Conservation (phyloP, 2,797 vertebrate species). For the Acridotheres tristis region DNA sequence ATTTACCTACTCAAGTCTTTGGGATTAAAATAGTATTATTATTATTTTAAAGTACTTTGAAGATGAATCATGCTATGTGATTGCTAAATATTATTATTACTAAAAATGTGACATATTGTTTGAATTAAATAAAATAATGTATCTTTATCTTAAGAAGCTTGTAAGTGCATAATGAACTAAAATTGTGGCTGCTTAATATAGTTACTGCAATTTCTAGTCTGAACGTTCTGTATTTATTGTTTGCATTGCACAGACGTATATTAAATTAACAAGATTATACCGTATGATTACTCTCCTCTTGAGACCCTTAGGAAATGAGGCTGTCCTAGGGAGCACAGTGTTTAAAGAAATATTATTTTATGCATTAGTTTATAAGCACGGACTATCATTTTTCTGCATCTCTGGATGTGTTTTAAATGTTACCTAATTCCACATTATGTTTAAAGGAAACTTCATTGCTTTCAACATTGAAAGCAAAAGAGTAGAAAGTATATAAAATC, state of each 20-base stretch:
- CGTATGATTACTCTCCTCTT: conserved; percentile 41
- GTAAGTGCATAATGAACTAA: conserved; percentile 4
- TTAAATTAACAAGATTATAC: conserved; percentile 62
- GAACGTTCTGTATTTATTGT: conserved; percentile 54
- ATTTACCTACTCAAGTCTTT: neutral
- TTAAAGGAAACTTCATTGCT: conserved; percentile 26
- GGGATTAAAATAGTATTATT: conserved; percentile 18
- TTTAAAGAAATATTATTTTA: conserved; percentile 54
- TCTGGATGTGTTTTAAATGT: conserved; percentile 23
- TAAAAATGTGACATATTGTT: conserved; percentile 37
- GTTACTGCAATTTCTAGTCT: conserved; percentile 44
- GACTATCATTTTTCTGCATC: neutral
- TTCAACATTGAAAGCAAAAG: neutral
- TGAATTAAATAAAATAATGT: conserved; percentile 39
- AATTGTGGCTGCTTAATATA: conserved; percentile 48
- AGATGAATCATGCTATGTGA: conserved; percentile 2
- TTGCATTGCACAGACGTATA: conserved; percentile 39
- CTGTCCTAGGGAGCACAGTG: conserved; percentile 10
- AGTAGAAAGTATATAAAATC: neutral
- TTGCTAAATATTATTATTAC: conserved; percentile 36
- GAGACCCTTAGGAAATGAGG: conserved; percentile 46
- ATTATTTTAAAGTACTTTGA: conserved; percentile 12
- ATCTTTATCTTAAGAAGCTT: conserved; percentile 49
- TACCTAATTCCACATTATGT: neutral
- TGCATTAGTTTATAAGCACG: neutral